Evolutionary conservation across 2,888 invertebrate genomes (phyloP), one percentile per base, ranked within the genome.

Genomic region (Eupeodes luniger): DNA sequence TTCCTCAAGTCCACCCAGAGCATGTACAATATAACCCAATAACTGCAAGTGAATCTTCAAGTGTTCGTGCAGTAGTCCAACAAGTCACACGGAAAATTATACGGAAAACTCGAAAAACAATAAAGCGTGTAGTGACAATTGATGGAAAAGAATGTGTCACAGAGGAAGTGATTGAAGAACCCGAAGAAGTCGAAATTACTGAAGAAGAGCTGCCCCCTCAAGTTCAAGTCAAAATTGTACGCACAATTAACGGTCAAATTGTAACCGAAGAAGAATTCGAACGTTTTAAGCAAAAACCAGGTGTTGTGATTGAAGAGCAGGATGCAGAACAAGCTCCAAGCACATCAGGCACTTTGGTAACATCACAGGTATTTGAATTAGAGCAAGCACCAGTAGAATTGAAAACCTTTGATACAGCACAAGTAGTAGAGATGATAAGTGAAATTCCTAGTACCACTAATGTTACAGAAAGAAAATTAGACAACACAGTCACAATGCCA

Each of bases 81-180:
- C 97, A 97, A 94, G 96, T 97, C 0, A 97, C 97, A 0, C 95
- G 96, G 89, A 95, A 96, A 91, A 95, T 97, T n/a, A 96, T 97
- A 5, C 95, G 96, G 84, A 97, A 96, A 90, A 96, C 96, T 16
- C 94, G 96, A 66, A 95, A 96, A 89, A 96, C 97, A 19, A 96
- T 98, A 74, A 95, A 96, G 76, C 95, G 96, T 89, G 95, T 97
- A 4, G 96, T 96, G 0, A 96, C 97, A 6, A 95, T 97, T 81
- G 96, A 98, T 92, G 98, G 98, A 0, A 96, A 97, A 93, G 98
- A 98, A 93, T 96, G 96, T 85, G 95, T 97, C 0, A 96, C 96
- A 9, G 98, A 98, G 93, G 97, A 98, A 94, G 94, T 97, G 0
- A 94, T 97, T 61, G 98, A 98, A 91, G 97, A 97, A 92, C 98